These are phyloP conservation scores for Incurvaria masculella DNA, from an alignment of 2,888 invertebrate genomes.

Conservation along the genomic window DNA sequence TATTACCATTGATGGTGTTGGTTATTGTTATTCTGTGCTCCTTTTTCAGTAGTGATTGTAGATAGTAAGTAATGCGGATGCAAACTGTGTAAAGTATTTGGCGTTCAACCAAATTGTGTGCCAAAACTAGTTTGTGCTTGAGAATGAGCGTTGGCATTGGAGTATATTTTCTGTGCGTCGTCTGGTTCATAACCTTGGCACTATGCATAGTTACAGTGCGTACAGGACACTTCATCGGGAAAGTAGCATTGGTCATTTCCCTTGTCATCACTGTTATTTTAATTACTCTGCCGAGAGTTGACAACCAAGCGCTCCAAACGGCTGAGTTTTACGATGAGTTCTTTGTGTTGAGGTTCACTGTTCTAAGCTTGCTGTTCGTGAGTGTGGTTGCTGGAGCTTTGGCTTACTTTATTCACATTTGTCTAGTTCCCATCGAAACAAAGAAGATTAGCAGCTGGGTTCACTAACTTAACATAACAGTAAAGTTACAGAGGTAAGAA, in stretches of 20 bases:
- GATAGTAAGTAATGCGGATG: too few species aligned
- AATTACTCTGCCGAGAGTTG: slow-evolving; percentile 57
- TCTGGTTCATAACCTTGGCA: slow-evolving; percentile 62
- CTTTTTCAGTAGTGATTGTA: too few species aligned
- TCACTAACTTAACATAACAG: slow-evolving; percentile 4
- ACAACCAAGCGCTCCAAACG: slow-evolving; percentile 26
- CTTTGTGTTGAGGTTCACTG: slow-evolving; percentile 30
- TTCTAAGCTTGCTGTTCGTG: slow-evolving; percentile 28
- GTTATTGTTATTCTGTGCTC: too few species aligned
- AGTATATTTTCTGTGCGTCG: slow-evolving; percentile 60
- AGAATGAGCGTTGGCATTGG: slow-evolving; percentile 57
- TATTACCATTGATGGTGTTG: too few species aligned
- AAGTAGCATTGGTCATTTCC: slow-evolving; percentile 54
- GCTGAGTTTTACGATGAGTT: slow-evolving; percentile 50
- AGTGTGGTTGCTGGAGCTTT: slow-evolving; percentile 27
- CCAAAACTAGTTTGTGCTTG: slow-evolving; percentile 13
- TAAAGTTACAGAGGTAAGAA: slow-evolving; percentile 15
- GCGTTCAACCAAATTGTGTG: too few species aligned
- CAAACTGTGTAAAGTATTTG: too few species aligned
- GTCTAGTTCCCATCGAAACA: slow-evolving; percentile 33
- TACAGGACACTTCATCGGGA: slow-evolving; percentile 63
- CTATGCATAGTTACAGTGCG: slow-evolving; percentile 63
- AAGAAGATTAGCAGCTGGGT: slow-evolving; percentile 24
- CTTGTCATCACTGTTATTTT: slow-evolving; percentile 56
- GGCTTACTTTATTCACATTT: slow-evolving; percentile 31